These are phyloP conservation scores for Pseudorectes ferrugineus DNA, from an alignment of 2,113 vertebrate genomes.

Conservation along the genomic window DNA sequence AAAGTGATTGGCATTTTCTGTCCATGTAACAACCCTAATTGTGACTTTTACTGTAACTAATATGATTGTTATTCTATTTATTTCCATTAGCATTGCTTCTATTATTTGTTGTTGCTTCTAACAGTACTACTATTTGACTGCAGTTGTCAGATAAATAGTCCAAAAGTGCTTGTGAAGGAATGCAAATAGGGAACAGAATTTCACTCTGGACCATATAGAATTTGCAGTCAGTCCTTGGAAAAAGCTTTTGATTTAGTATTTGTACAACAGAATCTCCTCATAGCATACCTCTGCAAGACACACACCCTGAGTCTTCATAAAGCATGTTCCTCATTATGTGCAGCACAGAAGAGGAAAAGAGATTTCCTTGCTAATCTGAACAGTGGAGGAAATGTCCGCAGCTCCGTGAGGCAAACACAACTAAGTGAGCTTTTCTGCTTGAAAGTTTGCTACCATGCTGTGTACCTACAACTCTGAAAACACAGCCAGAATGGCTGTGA, in stretches of 20 bases:
- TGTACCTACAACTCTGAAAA: neutral
- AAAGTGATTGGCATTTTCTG: neutral
- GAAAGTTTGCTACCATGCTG: neutral
- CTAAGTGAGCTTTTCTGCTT: neutral
- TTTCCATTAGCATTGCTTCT: neutral
- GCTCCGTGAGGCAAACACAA: neutral
- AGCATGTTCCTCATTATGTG: neutral
- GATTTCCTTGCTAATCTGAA: neutral
- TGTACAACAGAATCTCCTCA: neutral
- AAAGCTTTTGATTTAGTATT: neutral
- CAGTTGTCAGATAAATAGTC: neutral
- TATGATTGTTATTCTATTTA: neutral
- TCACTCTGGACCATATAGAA: neutral
- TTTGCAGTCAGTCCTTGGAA: neutral
- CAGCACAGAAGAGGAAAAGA: neutral
- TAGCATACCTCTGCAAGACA: neutral
- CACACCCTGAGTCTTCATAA: neutral
- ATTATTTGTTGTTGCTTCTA: neutral
- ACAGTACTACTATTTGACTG: neutral
- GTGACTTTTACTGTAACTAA: neutral
- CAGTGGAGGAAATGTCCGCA: neutral
- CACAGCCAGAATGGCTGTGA: neutral
- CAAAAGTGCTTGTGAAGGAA: neutral
- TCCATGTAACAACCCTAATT: neutral
- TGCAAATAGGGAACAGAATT: neutral